Percentiles rank a stretch among this genome's conserved stretches.
phyloP scores from a whole-genome alignment of 1,140 invertebrate species.

The Caenorhabditis remanei region DNA sequence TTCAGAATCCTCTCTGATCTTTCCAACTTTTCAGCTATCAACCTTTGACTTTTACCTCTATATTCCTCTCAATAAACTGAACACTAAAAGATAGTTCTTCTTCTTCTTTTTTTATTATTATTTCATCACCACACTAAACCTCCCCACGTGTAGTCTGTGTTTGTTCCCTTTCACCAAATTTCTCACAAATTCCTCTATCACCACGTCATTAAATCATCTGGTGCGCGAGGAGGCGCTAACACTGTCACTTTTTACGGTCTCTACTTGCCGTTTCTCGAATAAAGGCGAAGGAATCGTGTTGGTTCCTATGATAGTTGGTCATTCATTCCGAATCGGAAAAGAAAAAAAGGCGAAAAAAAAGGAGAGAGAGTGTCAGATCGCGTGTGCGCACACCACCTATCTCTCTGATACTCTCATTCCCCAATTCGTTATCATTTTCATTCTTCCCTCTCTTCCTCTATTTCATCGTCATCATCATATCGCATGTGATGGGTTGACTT shows the following conservation, averaged over 20 bases:
- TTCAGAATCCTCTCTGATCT: not conserved
- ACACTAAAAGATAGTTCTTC: too few relatives aligned
- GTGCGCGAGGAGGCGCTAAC: not conserved
- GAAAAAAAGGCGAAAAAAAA: not conserved
- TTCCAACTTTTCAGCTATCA: not conserved
- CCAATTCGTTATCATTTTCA: not conserved
- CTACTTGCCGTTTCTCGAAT: not conserved
- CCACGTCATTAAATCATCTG: not conserved
- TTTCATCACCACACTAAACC: not conserved
- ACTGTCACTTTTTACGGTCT: constrained; percentile 33
- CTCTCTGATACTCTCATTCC: not conserved
- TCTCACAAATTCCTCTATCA: not conserved
- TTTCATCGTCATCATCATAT: not conserved
- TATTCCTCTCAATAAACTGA: not conserved
- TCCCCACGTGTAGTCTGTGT: not conserved
- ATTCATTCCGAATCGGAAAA: not conserved
- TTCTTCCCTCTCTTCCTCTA: not conserved
- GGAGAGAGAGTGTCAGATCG: not conserved
- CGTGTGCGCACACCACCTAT: not conserved
- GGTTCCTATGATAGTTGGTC: not conserved
- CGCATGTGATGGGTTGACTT: not conserved
- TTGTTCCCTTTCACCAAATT: not conserved
- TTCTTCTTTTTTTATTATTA: too few relatives aligned
- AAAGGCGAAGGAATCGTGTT: not conserved
- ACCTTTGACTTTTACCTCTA: too few relatives aligned